Evolutionary conservation across 2,888 invertebrate species (phyloP).

Genomic region (Drosophila helvetica): DNA sequence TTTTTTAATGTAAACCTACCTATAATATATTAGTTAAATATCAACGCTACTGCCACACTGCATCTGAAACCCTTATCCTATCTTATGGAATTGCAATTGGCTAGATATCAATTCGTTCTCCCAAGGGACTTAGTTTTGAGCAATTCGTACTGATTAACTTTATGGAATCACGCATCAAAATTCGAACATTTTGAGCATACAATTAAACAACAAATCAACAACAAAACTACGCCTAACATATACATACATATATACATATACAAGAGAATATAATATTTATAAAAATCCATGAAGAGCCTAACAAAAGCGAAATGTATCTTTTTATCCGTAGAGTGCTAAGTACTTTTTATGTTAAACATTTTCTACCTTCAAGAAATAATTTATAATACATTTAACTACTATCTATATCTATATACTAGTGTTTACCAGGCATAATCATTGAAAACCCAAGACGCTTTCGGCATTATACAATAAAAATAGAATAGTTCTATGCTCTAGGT

Average conservation of each 20-base stretch:
- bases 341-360: slow-evolving; percentile 55
- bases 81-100: not conserved
- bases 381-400: slow-evolving; percentile 48
- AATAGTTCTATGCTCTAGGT: slow-evolving; percentile 36
- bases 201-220: slow-evolving; percentile 25
- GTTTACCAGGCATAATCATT: slow-evolving; percentile 66
- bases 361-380: slow-evolving; percentile 60
- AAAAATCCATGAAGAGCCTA: slow-evolving; percentile 42
- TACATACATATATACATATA: not conserved
- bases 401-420: slow-evolving; percentile 11
- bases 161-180: slow-evolving; percentile 46
- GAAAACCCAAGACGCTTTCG: slow-evolving; percentile 59
- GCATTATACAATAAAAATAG: slow-evolving; percentile 53
- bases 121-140: slow-evolving; percentile 24
- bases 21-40: no score
- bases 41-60: not conserved
- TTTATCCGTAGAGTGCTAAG: slow-evolving; percentile 52
- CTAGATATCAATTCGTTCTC: not conserved
- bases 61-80: not conserved
- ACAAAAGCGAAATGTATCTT: slow-evolving; percentile 31
- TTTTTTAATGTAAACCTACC: no score
- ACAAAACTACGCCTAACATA: slow-evolving; percentile 38
- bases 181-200: slow-evolving; percentile 50
- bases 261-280: slow-evolving; percentile 51
- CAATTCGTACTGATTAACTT: slow-evolving; percentile 74